phyloP scores from a whole-genome alignment of 2,797 vertebrate genomes.

The Hippocampus kuda region DNA sequence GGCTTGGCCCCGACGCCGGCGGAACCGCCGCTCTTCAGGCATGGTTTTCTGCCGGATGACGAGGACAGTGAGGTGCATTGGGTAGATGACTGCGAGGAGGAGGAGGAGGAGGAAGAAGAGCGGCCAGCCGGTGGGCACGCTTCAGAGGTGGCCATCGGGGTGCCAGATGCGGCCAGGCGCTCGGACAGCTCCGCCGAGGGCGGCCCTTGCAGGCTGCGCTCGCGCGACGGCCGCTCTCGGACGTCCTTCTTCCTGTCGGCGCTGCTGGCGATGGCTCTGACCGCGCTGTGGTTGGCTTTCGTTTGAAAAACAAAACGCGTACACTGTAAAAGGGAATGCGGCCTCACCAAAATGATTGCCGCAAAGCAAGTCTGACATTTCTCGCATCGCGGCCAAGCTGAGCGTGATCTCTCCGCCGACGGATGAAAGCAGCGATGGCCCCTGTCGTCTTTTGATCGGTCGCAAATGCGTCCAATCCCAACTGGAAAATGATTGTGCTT shows the following conservation, averaged over 20 bases:
- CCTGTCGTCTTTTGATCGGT: no score
- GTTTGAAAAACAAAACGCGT: conserved; percentile 55
- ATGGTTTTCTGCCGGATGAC: conserved; percentile 10
- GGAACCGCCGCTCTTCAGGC: conserved; percentile 45
- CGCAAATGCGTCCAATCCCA: no score
- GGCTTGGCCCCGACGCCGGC: conserved; percentile 62
- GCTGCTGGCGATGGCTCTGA: conserved; percentile 74
- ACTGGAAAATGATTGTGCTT: no score
- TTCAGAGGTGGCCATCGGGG: conserved; percentile 74
- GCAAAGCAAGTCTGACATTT: neutral
- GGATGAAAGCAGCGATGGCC: neutral
- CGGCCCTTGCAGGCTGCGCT: conserved; percentile 63
- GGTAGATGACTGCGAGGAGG: conserved; percentile 60
- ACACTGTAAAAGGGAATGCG: neutral
- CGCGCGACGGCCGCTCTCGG: conserved; percentile 40
- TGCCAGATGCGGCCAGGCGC: conserved; percentile 67
- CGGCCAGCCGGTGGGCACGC: conserved; percentile 31
- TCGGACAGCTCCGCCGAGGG: conserved; percentile 64
- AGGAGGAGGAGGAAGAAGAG: conserved; percentile 56
- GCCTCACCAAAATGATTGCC: neutral
- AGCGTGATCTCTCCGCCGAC: neutral
- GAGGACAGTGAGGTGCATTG: conserved; percentile 14
- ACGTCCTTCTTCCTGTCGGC: conserved; percentile 79
- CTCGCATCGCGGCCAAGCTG: neutral
- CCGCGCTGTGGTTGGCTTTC: conserved; percentile 83